Conservation (phyloP, 2,113 vertebrate genomes). For the Plotosus lineatus region DNA sequence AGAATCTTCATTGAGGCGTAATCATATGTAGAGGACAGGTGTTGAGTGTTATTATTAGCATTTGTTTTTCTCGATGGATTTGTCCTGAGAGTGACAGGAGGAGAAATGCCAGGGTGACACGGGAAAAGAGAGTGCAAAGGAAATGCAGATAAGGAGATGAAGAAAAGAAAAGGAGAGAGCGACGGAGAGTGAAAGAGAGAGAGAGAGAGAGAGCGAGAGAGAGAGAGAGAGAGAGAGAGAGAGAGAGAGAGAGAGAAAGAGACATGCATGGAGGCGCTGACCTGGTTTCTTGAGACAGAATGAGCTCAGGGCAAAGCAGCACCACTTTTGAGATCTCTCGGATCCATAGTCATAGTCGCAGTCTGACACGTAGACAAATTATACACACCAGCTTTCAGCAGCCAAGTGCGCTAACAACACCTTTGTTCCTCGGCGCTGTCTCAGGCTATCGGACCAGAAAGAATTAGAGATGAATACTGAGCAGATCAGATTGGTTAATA, state of each 20-base stretch:
- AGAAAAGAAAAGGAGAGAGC: conserved; percentile 8
- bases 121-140: conserved; percentile 43
- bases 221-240: conserved; percentile 46
- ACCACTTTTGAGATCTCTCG: conserved; percentile 45
- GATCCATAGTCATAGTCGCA: conserved; percentile 30
- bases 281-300: conserved; percentile 75
- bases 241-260: conserved; percentile 51
- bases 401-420: neutral
- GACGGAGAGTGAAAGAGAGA: conserved; percentile 5
- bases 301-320: conserved; percentile 65
- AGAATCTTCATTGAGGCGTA: conserved; percentile 17
- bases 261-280: conserved; percentile 57
- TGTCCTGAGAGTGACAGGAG: neutral
- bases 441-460: neutral
- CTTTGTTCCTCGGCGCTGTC: neutral
- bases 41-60: neutral
- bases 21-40: neutral
- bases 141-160: neutral
- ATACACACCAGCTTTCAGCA: conserved; percentile 15
- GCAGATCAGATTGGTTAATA: neutral
- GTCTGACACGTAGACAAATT: conserved; percentile 47
- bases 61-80: neutral
- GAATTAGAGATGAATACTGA: neutral
- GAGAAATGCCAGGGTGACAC: neutral
- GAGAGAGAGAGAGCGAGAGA: conserved; percentile 51